phyloP scores from a whole-genome alignment of 2,113 vertebrate genomes.

The Tylochromis polylepis region DNA sequence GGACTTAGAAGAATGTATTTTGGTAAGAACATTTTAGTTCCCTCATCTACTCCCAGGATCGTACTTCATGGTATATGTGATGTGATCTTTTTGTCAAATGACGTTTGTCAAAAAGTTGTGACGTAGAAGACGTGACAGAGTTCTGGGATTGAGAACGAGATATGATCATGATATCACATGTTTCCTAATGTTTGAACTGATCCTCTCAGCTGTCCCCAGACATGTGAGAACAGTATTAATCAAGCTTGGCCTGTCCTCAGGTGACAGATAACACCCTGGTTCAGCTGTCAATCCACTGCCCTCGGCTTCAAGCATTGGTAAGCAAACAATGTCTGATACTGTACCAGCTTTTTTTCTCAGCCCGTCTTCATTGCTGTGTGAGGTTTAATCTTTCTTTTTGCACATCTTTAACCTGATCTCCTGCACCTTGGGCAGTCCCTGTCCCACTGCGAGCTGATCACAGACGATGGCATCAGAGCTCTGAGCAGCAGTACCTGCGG shows the following conservation, averaged over 20 bases:
- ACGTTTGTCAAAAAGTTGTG: not conserved
- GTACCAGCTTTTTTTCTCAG: not conserved
- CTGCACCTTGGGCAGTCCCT: conserved; percentile 73
- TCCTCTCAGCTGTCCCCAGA: not conserved
- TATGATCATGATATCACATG: not conserved
- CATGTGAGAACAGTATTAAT: conserved; percentile 13
- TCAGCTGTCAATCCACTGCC: conserved; percentile 89
- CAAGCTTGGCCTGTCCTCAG: conserved; percentile 59
- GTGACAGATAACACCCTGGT: conserved; percentile 89
- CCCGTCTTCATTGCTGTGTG: not conserved
- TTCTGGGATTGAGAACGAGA: not conserved
- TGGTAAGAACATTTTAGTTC: conserved; percentile 75
- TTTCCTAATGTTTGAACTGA: not conserved
- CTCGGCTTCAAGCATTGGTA: conserved; percentile 86
- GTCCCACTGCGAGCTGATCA: conserved; percentile 92
- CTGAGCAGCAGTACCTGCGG: conserved; percentile 86
- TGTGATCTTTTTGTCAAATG: not conserved
- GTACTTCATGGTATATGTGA: not conserved
- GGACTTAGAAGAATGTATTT: conserved; percentile 92
- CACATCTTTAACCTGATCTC: not conserved
- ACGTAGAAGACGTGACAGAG: not conserved
- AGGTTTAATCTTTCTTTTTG: not conserved
- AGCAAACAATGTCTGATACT: conserved; percentile 45
- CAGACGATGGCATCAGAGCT: conserved; percentile 88
- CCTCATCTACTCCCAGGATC: not conserved